phyloP scores from a whole-genome alignment of 1,140 invertebrate species.

The Anastrepha ludens region DNA sequence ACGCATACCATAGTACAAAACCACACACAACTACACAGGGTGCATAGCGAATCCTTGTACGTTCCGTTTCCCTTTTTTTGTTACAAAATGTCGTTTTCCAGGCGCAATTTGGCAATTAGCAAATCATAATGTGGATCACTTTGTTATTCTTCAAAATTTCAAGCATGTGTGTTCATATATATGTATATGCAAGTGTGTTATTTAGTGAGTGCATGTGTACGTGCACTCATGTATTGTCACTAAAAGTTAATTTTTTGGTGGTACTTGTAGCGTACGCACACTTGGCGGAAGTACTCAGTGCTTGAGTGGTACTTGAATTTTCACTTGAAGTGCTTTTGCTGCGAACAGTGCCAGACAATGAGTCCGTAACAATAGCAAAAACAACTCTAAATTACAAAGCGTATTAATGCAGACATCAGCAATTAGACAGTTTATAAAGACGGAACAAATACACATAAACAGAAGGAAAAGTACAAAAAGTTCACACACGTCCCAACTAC shows the following conservation, averaged over 20 bases:
- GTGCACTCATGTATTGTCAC: too few relatives aligned
- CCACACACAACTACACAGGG: neutral
- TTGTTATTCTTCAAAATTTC: neutral
- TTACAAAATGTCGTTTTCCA: neutral
- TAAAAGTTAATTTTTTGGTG: too few relatives aligned
- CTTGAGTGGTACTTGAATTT: neutral
- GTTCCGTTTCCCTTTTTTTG: neutral
- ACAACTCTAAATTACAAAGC: neutral
- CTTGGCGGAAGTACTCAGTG: neutral
- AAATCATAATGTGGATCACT: neutral
- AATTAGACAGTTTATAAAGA: conserved; percentile 39
- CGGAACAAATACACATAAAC: neutral
- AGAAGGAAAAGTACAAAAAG: neutral
- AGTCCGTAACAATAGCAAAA: neutral
- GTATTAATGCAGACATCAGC: conserved; percentile 10
- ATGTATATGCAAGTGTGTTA: neutral
- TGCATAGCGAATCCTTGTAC: neutral
- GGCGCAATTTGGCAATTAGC: conserved; percentile 13
- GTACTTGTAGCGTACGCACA: too few relatives aligned
- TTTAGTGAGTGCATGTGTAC: too few relatives aligned
- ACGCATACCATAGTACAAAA: neutral
- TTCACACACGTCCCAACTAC: neutral
- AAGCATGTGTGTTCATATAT: neutral
- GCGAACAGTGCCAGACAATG: neutral
- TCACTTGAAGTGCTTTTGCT: neutral